A percentile compares a stretch with the other conserved stretches of the same genome.
These are phyloP conservation scores for Phocoena sinus DNA, from an alignment of 2,113 vertebrate species.

Conservation along the genomic window DNA sequence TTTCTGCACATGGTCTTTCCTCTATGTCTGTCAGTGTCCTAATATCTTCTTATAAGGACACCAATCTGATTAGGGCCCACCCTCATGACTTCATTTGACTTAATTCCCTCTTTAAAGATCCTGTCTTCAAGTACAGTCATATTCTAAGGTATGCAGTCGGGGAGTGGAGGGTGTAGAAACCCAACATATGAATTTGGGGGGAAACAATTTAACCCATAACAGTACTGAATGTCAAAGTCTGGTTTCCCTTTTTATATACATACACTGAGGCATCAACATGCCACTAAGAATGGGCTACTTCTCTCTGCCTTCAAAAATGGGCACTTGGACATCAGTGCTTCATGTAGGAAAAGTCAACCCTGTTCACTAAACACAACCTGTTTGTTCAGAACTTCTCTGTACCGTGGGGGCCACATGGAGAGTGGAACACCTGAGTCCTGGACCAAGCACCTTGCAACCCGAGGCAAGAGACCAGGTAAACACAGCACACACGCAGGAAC, in stretches of 20 bases:
- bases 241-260: not conserved
- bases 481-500: not conserved
- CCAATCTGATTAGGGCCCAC: not conserved
- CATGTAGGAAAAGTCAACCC: not conserved
- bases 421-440: not conserved
- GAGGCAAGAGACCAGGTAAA: not conserved
- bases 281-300: not conserved
- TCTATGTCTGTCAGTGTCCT: not conserved
- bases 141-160: not conserved
- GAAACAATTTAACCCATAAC: not conserved
- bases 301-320: not conserved
- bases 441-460: not conserved
- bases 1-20: not conserved
- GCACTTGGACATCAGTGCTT: not conserved
- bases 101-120: not conserved
- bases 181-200: not conserved
- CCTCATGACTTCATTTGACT: not conserved
- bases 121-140: not conserved
- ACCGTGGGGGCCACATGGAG: not conserved
- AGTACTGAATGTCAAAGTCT: not conserved
- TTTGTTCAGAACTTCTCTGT: not conserved
- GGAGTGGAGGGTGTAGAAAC: not conserved
- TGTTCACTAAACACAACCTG: not conserved
- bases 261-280: not conserved
- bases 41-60: not conserved